Base-by-base conservation (phyloP, 1,140 invertebrate species). In the Matsumurasca onukii region DNA sequence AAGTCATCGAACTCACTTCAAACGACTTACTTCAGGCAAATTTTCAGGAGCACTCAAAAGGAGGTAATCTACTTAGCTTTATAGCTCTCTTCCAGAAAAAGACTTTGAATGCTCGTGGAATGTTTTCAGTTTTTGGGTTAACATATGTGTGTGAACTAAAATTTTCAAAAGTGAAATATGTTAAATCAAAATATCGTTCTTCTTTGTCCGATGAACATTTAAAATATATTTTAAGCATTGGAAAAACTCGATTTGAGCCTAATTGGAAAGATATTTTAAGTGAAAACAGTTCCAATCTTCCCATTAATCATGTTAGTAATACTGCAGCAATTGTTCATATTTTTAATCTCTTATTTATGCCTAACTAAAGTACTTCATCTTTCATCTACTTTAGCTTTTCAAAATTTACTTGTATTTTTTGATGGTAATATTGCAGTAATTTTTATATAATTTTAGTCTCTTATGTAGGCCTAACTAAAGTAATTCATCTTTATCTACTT, bases 81-180 rank as follows among this genome's bases (percentile, higher is more conserved):
- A 64, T n/a, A 64, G 20, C 24, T 64, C 20, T 39, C 29, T 64
- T 25, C 31, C 62, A 39, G 31, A 39, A 64, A 57, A 57, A 57
- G 2, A 30, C n/a, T 57, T 29, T 57, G 31, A 30, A 17, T 55
- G 51, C 66, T 30, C 27, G 30, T 52, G 30, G 1, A 9, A 59
- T 67, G 12, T 27, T 67, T 27, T 57, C 51, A n/a, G 48, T 57
- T 70, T n/a, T 70, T 70, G 69, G 63, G 31, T 66, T 1, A 59
- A 70, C 63, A 24, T 66, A 70, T 20, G 24, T 25, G 3, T 70
- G 30, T 70, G 52, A 70, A 29, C 51, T 29, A 39, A 66, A 27
- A 30, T 70, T 70, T 70, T 70, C 69, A 30, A 70, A 66, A 66
- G 63, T 70, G 61, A 69, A 69, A 20, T 69, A 2, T 61, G 34